Base-by-base conservation (phyloP, 2,797 vertebrate species). In the Salmo trutta region DNA sequence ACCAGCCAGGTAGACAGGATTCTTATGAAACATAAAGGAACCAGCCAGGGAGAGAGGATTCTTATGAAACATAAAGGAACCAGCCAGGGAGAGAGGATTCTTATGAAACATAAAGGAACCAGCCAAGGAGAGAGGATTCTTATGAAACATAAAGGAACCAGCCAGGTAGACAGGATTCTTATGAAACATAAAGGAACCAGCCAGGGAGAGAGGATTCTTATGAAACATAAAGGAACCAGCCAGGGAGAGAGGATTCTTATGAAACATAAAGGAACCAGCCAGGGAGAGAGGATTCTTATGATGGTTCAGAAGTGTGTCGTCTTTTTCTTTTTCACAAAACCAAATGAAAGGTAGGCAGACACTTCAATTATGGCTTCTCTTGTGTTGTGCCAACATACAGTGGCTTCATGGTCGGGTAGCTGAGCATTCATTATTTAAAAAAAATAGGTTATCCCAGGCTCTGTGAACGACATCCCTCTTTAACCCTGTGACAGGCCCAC, bases 161-260 rank as follows among this genome's bases (percentile, higher is more conserved):
- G 54, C 2, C 54, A 5, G 19, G 1, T 0, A 19, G 54, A 24
- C 0, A 24, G 24, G 24, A 24, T 24, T 24, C 24, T 24, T 24
- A 24, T 24, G 24, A 24, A 24, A 24, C 0, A 0, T 24, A 24
- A 29, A 24, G 82, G 21, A 6, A 31, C 51, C 21, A 54, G 67
- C 16, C 33, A 12, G 83, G 85, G 77, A 85, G 77, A 84, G 66
- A 29, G 29, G 29, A 29, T 2, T 29, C 29, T 29, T 29, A 29
- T 33, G 69, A 31, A 24, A 24, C 0, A 0, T 24, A 24, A 24
- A 24, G 24, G 24, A 87, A 31, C 51, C 21, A 54, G 68, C 17
- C 19, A 12, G 83, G 86, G 77, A 84, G 77, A 84, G 29, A 29
- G 29, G 29, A 29, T 29, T 29, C 29, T 29, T 29, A 29, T 29